Base-by-base conservation (phyloP, 2,113 vertebrate species). In the Myrmophylax atrothorax region DNA sequence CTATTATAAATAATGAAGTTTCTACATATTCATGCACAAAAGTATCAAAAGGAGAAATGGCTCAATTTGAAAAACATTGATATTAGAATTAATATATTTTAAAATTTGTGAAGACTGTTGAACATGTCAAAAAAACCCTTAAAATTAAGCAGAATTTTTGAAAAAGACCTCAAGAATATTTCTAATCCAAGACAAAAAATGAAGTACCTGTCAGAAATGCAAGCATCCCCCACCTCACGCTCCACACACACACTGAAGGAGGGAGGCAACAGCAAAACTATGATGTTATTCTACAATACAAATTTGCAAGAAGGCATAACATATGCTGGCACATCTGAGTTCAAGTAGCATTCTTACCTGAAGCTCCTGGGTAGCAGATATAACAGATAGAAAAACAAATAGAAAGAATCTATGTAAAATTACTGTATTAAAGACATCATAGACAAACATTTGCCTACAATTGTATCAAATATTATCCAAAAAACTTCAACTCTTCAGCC, bases 291-390 rank as follows among this genome's bases (percentile, higher is more conserved):
- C 84, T 95, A 93, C 42, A 87, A 74, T 93, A 97, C 62, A 95
- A 91, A 80, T 97, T 95, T 93, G 93, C 93, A 95, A 87, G 31
- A 95, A 95, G 85, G 82, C 97, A 93, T 93, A 96, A 97, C 93
- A 95, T 96, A 86, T 83, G 88, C 93, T 81, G 97, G 96, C 94
- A 80, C 74, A 92, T 96, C 95, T 95, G 96, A 97, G 93, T 96
- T 94, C 92, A 97, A 97, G 95, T 56, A 97, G 91, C 84, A 95
- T 96, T 84, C 99, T 99, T 99, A 99, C 99, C 99, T 99, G 99
- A 94, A 99, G 98, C 97, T 99, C 99, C 99, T 99, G 98, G 97
- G 98, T 95, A 97, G 99, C 98, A 98, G 97, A 98, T 97, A 98
- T 96, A 98, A 98, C 97, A 98, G 96, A 98, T 19, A 98, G 97